Conservation (phyloP, 2,797 vertebrate genomes). For the Columba guinea region DNA sequence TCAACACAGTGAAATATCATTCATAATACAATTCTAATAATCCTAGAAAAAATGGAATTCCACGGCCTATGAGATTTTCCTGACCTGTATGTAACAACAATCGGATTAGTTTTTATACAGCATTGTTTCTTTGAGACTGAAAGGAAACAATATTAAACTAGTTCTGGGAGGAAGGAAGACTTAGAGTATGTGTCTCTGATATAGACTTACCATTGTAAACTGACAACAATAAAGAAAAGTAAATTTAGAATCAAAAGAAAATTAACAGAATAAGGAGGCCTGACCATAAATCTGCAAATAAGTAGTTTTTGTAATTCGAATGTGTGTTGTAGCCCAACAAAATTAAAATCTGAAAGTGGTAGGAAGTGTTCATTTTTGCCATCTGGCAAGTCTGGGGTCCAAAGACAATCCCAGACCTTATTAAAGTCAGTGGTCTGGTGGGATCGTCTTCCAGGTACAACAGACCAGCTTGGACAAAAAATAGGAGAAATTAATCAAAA, state of each 20-base stretch:
- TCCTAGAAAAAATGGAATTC: slow-evolving; percentile 25
- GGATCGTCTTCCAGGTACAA: slow-evolving; percentile 32
- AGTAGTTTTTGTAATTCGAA: neutral
- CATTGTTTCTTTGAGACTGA: neutral
- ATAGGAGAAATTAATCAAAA: neutral
- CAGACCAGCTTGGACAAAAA: slow-evolving; percentile 13
- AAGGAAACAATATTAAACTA: neutral
- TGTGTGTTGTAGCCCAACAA: neutral
- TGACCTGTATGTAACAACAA: neutral
- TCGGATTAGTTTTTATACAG: slow-evolving; percentile 8
- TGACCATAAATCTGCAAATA: neutral
- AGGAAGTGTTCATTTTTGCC: slow-evolving; percentile 33
- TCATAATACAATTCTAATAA: slow-evolving; percentile 35
- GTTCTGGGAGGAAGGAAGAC: neutral
- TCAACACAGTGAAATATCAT: neutral
- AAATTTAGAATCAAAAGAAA: neutral
- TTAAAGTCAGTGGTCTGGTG: slow-evolving; percentile 22
- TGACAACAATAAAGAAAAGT: neutral
- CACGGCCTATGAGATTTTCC: neutral
- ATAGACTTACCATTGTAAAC: neutral
- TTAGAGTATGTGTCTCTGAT: neutral
- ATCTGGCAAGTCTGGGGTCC: neutral
- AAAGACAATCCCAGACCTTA: slow-evolving; percentile 30
- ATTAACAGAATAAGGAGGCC: neutral
- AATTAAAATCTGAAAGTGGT: neutral